Evolutionary conservation across 1,140 invertebrate species (phyloP), one percentile per base, ranked within the genome.

Genomic region (Heliconius nattereri): DNA sequence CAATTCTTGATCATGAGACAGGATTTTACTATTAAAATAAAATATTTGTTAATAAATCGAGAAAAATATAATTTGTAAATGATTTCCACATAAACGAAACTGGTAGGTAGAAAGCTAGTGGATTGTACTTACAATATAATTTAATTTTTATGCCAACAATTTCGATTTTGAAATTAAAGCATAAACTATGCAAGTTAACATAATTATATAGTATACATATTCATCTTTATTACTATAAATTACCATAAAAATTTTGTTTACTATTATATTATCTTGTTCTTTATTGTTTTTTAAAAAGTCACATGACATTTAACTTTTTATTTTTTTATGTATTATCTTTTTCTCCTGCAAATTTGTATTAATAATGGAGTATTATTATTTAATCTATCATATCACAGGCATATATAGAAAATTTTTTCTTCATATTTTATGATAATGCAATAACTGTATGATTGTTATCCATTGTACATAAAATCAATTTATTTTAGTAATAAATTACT

Each of bases 381-480:
- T 57, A 23, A 57, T 11, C 37, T 60, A 60, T 60, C 9, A 60
- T n/a, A 66, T 29, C 16, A 29, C 26, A 66, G 16, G 9, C n/a
- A 13, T 66, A 60, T 23, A 9, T 60, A n/a, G 19, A 11, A 23
- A 57, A 8, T 57, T 57, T 66, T n/a, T 66, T 66, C 32, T 40
- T 54, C 1, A 35, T 49, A 57, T 45, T 66, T n/a, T 66, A 66
- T 29, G 23, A 11, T 66, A 66, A 6, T 82, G 71, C 80, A 81
- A 81, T 83, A 79, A 81, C 37, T 78, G 71, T 85, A 81, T 78
- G 73, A 79, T 82, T 85, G 73, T 79, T 82, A 79, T 78, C 16
- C 19, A 81, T 37, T 90, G 89, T 90, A 90, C 66, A 90, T 90
- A 90, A 86, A 87, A 90, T 91, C 90, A 90, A 90, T 88, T 90